Evolutionary conservation across 2,113 vertebrate genomes (phyloP).

Genomic region (Phasianus colchicus): DNA sequence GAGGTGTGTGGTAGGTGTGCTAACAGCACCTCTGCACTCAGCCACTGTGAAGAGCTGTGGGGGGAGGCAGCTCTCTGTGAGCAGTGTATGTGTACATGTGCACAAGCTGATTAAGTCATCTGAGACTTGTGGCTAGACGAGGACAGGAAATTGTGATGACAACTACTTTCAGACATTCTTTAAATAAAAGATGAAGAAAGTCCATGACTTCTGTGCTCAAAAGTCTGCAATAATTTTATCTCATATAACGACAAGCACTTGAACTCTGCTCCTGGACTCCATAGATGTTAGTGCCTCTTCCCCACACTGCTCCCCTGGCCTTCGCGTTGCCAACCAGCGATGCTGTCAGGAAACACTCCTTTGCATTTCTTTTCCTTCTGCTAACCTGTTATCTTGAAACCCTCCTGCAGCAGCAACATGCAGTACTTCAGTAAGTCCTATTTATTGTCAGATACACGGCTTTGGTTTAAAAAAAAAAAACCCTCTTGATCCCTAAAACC

Average conservation of each 20-base stretch:
- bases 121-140: neutral
- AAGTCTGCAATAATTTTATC: neutral
- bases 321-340: neutral
- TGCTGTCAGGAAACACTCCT: neutral
- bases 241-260: neutral
- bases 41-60: neutral
- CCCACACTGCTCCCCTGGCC: neutral
- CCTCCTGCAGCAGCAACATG: neutral
- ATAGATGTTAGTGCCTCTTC: neutral
- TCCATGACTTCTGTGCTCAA: neutral
- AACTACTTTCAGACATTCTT: neutral
- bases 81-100: neutral
- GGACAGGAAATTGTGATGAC: neutral
- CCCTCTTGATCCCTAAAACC: neutral
- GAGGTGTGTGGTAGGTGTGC: neutral
- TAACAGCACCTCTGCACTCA: neutral
- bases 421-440: neutral
- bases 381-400: neutral
- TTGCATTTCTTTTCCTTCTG: neutral
- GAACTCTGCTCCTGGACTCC: neutral
- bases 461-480: neutral
- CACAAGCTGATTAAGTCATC: neutral
- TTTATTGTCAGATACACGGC: neutral
- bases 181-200: neutral
- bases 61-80: rapidly evolving